Evolutionary conservation across 2,888 invertebrate genomes (phyloP), one percentile per base, ranked within the genome.

Genomic region (Prostheceraeus crozeri): DNA sequence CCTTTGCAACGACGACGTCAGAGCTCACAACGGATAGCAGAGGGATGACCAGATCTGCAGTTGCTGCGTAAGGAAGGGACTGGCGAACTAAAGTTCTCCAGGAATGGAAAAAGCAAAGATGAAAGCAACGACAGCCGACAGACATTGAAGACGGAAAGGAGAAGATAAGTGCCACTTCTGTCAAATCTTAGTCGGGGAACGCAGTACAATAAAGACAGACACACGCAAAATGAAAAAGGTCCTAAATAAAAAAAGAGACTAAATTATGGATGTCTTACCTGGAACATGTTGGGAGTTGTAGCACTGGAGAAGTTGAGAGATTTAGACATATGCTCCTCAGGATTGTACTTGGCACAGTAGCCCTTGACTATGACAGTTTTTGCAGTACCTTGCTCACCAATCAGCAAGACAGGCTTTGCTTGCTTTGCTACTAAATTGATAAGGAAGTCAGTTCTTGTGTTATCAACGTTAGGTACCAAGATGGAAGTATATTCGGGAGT

Each of bases 291-390:
- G 0, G 93, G 89, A 62, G 88, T 88, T 0, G 93, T 91, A 0
- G 93, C 93, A 62, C 90, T 91, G 10, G 93, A 93, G 76, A 94
- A 94, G 76, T 91, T 94, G 71, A 93, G 89, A 0, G 88, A 87
- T 64, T 93, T 82, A 57, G 85, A 85, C 72, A 93, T 81, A 36
- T 84, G 82, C 68, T 87, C 86, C 64, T 79, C 79, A 1, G 87
- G 84, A 76, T 89, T 89, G 19, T 84, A 82, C 73, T 86, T 88
- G 70, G 85, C 86, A 84, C 90, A 89, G 75, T 87, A 91, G 2
- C 88, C 85, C 74, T 94, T 91, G 83, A 94, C 88, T 85, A 94
- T 91, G 1, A 91, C 89, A 0, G 93, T 93, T 78, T 94, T 94
- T 0, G 90, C 94, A 0, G 93, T 89, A 19, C 94, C 94, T 69